Evolutionary conservation across 1,140 invertebrate genomes (phyloP), one percentile per base, ranked within the genome.

Genomic region (Bathynomus jamesi): DNA sequence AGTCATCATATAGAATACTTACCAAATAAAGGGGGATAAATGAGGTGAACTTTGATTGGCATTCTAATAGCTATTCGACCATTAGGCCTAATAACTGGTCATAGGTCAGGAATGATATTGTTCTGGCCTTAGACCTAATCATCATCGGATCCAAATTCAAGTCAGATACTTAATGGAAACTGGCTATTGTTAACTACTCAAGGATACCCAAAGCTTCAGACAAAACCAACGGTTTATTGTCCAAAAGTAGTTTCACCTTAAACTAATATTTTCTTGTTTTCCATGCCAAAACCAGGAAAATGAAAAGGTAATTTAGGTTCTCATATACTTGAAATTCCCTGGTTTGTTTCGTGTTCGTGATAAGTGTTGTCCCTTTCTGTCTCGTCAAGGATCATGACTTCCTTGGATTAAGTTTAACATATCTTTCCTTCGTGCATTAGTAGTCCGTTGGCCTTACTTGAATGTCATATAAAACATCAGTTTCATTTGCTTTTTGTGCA

Each of bases 251-350:
- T 53, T 53, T 53, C 40, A 53, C 2, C 40, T 17, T 53, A 53
- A 53, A 53, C 40, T 53, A 53, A 53, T 74, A 61, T 74, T 70
- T 69, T 74, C 70, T 46, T 69, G 40, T 74, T 70, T 74, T 74
- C 69, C 72, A 74, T 74, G 72, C 72, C 53, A 66, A 64, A 67
- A 70, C 72, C 72, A 74, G 72, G 72, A 74, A 74, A 74, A 74
- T 67, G 72, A 74, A 69, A 74, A 74, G 72, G 72, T 74, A 74
- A 74, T 70, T 74, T 69, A 65, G 72, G 72, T 65, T 70, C 68
- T 61, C 72, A 70, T 74, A 70, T 74, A 70, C 69, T 74, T 70
- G 65, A 67, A 74, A 68, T 29, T 70, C 27, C 61, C 60, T 63
- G 25, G 69, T 27, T 63, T 31, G 28, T 29, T 64, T 29, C 21